Conservation (phyloP, 2,113 vertebrate species). For the Elachura formosa region DNA sequence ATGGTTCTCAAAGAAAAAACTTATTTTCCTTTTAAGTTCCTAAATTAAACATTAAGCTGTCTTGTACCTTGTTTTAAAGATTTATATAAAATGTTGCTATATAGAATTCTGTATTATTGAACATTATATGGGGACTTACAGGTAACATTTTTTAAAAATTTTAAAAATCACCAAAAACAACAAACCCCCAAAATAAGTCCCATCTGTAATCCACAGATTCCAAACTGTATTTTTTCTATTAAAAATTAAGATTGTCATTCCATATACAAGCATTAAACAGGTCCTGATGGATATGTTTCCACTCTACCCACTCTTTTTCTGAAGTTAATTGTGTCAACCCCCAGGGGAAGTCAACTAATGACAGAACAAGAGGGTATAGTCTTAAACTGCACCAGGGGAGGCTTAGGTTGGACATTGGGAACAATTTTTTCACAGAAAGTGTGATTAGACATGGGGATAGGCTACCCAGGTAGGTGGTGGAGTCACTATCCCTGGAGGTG, state of each 20-base stretch:
- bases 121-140: neutral
- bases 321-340: neutral
- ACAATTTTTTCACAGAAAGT: neutral
- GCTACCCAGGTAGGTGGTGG: neutral
- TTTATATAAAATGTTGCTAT: neutral
- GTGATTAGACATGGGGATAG: neutral
- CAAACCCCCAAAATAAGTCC: rapidly evolving
- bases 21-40: neutral
- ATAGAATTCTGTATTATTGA: neutral
- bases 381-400: neutral
- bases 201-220: neutral
- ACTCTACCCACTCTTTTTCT: neutral
- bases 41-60: neutral
- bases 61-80: neutral
- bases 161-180: too few species aligned
- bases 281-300: neutral
- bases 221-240: neutral
- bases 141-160: too few species aligned
- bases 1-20: neutral
- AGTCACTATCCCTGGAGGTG: neutral
- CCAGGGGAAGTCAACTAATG: neutral
- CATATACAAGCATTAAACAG: neutral
- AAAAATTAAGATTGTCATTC: neutral
- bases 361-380: neutral
- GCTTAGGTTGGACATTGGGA: neutral